Percentiles rank a stretch among this genome's conserved stretches.
Evolutionary conservation across 2,888 invertebrate genomes (phyloP).

Genomic region (Rhingia rostrata): DNA sequence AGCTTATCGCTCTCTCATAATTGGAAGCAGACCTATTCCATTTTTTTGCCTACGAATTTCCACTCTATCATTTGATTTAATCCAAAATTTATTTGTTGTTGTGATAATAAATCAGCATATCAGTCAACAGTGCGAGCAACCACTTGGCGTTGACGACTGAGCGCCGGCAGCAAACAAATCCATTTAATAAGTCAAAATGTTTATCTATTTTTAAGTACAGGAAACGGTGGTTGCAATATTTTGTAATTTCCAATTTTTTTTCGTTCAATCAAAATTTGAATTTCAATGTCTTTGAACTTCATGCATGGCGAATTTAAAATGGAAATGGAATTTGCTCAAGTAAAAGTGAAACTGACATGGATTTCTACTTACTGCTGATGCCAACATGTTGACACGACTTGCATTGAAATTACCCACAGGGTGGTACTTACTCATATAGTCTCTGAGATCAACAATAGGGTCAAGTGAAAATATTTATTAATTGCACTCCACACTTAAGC

Average conservation of each 20-base stretch:
- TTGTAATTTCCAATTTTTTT: constrained; percentile 25
- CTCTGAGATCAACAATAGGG: constrained; percentile 42
- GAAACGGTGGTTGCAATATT: constrained; percentile 58
- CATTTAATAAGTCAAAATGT: constrained; percentile 61
- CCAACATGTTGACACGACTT: constrained; percentile 24
- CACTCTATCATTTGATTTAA: neutral
- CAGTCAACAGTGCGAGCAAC: constrained; percentile 41
- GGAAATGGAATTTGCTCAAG: constrained; percentile 15
- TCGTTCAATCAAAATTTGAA: neutral
- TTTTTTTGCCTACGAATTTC: neutral
- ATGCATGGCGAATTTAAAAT: constrained; percentile 27
- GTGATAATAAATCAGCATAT: constrained; percentile 40
- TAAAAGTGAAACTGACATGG: constrained; percentile 24
- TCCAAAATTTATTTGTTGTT: constrained; percentile 10
- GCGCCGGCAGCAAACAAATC: constrained; percentile 52
- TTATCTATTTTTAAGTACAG: constrained; percentile 72
- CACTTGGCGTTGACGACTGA: constrained; percentile 37
- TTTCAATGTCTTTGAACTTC: constrained; percentile 49
- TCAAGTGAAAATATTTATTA: constrained; percentile 63
- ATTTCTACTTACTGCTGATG: constrained; percentile 1
- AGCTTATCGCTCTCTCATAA: constrained; percentile 44
- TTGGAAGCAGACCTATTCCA: constrained; percentile 5
- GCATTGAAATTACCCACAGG: constrained; percentile 21
- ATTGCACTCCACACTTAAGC: constrained; percentile 34
- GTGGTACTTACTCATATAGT: neutral